These are phyloP conservation scores for Diabrotica balteata DNA, from an alignment of 2,888 invertebrate species.

Conservation along the genomic window DNA sequence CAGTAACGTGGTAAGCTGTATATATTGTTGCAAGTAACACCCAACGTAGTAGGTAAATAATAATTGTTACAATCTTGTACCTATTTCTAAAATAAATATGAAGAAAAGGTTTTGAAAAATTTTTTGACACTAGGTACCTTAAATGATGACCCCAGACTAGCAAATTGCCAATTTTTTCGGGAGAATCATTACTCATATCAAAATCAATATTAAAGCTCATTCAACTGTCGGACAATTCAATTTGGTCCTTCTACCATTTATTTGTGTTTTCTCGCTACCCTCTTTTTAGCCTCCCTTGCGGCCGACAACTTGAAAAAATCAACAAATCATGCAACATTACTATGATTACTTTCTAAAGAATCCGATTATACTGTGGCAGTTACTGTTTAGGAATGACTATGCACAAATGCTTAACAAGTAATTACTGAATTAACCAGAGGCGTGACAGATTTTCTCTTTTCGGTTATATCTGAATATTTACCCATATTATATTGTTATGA, in stretches of 20 bases:
- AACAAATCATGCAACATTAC: conserved; percentile 42
- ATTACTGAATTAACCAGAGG: conserved; percentile 11
- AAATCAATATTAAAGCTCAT: conserved; percentile 25
- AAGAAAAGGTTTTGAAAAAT: too few species aligned
- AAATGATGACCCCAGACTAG: background rate
- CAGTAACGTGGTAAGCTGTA: too few species aligned
- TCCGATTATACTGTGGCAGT: conserved; percentile 35
- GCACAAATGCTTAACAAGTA: conserved; percentile 27
- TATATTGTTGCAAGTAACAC: too few species aligned
- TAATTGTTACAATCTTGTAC: too few species aligned
- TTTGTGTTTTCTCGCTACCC: conserved; percentile 20
- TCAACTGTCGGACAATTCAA: conserved; percentile 29
- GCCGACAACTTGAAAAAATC: conserved; percentile 29
- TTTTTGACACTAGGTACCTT: too few species aligned
- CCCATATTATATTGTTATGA: too few species aligned
- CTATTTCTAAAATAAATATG: too few species aligned
- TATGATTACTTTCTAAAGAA: conserved; percentile 39
- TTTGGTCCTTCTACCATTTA: conserved; percentile 23
- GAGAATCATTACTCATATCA: conserved; percentile 19
- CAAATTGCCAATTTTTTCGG: background rate
- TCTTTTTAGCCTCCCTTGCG: conserved; percentile 11
- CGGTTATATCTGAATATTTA: too few species aligned
- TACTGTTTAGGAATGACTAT: conserved; percentile 32
- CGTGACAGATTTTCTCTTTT: background rate
- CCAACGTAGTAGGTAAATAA: too few species aligned